A percentile compares a stretch with the other conserved stretches of the same genome.
These are phyloP conservation scores for Pyxicephalus adspersus DNA, from an alignment of 2,113 vertebrate genomes.

Conservation along the genomic window DNA sequence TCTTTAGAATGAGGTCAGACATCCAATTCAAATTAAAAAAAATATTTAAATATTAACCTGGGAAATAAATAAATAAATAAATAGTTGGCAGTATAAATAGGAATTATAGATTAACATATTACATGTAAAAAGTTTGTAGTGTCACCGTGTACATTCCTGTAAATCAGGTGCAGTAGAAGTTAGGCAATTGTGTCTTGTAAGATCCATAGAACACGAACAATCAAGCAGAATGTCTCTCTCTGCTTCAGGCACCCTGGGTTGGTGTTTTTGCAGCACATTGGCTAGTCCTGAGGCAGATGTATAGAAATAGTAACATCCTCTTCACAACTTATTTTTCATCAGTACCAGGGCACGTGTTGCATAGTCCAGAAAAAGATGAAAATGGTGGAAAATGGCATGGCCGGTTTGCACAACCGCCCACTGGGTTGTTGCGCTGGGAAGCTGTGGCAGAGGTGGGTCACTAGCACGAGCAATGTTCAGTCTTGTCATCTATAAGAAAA, in stretches of 20 bases:
- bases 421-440: constrained; percentile 56
- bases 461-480: constrained; percentile 51
- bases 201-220: not conserved
- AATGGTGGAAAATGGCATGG: constrained; percentile 58
- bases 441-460: constrained; percentile 51
- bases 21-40: not conserved
- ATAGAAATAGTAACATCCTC: not conserved
- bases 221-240: not conserved
- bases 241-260: not conserved
- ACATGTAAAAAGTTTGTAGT: constrained; percentile 33
- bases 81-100: constrained; percentile 44
- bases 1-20: not conserved
- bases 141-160: not conserved
- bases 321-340: constrained; percentile 60
- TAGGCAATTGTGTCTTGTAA: not conserved
- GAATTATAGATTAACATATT: constrained; percentile 27
- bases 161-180: not conserved
- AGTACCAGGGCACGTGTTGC: constrained; percentile 57
- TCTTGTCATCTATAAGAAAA: constrained; percentile 47
- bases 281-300: not conserved
- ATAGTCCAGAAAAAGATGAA: constrained; percentile 62
- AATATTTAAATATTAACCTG: constrained; percentile 43
- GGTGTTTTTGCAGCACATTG: not conserved
- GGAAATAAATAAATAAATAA: constrained; percentile 56
- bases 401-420: constrained; percentile 59